These are phyloP conservation scores for Malurus elegans DNA, from an alignment of 2,113 vertebrate species.

Conservation along the genomic window DNA sequence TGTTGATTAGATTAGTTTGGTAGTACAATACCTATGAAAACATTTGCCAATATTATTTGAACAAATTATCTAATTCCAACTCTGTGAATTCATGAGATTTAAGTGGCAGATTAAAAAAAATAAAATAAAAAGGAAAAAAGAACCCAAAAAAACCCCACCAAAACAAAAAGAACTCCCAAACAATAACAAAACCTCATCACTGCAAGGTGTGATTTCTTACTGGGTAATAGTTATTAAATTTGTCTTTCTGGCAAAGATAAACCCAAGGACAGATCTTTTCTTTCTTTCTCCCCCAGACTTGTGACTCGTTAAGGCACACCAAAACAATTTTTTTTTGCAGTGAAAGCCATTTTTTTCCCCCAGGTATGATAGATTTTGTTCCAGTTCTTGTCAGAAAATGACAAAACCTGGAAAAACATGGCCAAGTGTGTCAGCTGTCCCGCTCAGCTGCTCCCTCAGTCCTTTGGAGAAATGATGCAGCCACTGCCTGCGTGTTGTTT, in stretches of 20 bases:
- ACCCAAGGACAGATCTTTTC: not conserved
- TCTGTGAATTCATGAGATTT: not conserved
- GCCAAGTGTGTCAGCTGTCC: not conserved
- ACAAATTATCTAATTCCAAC: not conserved
- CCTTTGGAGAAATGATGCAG: not conserved
- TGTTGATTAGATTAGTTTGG: not conserved
- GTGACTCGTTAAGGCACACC: not conserved
- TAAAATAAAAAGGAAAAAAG: accelerated
- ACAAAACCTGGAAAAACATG: not conserved
- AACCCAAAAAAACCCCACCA: accelerated
- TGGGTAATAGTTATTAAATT: not conserved
- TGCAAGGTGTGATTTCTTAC: not conserved
- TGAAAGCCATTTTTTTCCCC: not conserved
- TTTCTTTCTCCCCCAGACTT: not conserved
- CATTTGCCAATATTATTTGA: not conserved
- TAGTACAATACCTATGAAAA: not conserved
- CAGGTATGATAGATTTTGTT: not conserved
- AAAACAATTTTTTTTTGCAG: not conserved
- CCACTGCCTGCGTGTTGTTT: accelerated
- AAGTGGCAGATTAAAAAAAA: not conserved
- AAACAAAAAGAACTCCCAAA: not conserved
- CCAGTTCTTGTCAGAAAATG: not conserved
- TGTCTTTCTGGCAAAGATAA: not conserved
- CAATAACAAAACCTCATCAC: accelerated
- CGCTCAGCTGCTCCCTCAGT: not conserved